Evolutionary conservation across 2,797 vertebrate species (phyloP).

Genomic region (Acrossocheilus wenchowensis): DNA sequence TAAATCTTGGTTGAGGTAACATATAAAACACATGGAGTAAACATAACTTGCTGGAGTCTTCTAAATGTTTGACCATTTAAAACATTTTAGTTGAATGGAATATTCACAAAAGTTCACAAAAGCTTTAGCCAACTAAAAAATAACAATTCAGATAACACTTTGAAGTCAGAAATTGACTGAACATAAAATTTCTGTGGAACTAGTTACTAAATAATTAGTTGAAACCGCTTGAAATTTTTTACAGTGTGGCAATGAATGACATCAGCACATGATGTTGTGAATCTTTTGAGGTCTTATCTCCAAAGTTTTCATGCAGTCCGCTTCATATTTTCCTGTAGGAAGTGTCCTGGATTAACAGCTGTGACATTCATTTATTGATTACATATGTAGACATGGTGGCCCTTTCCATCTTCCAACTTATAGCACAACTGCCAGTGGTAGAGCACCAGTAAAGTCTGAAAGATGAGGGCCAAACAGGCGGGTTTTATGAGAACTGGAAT

Average conservation of each 20-base stretch:
- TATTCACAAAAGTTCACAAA: too few species aligned
- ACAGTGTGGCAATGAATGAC: background rate
- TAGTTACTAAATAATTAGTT: too few species aligned
- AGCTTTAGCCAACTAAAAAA: too few species aligned
- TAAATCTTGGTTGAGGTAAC: too few species aligned
- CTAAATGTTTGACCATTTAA: too few species aligned
- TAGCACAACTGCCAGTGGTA: slow-evolving; percentile 83
- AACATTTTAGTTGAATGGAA: too few species aligned
- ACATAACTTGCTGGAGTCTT: too few species aligned
- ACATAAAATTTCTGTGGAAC: too few species aligned
- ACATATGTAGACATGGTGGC: slow-evolving; percentile 83
- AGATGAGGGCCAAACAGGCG: slow-evolving; percentile 16
- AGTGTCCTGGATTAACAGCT: slow-evolving; percentile 71
- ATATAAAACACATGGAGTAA: too few species aligned
- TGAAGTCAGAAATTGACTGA: too few species aligned
- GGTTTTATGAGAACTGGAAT: slow-evolving; percentile 11
- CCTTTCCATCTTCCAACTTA: slow-evolving; percentile 81
- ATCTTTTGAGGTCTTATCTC: slow-evolving; percentile 2
- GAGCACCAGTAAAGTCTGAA: slow-evolving; percentile 83
- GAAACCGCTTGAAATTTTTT: too few species aligned
- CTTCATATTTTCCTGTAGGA: slow-evolving; percentile 66
- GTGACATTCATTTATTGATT: slow-evolving; percentile 82
- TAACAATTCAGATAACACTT: too few species aligned
- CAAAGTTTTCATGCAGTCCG: slow-evolving; percentile 68
- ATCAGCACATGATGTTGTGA: background rate